Evolutionary conservation across 1,140 invertebrate genomes (phyloP).

Genomic region (roundworm (Caenorhabditis elegans)): DNA sequence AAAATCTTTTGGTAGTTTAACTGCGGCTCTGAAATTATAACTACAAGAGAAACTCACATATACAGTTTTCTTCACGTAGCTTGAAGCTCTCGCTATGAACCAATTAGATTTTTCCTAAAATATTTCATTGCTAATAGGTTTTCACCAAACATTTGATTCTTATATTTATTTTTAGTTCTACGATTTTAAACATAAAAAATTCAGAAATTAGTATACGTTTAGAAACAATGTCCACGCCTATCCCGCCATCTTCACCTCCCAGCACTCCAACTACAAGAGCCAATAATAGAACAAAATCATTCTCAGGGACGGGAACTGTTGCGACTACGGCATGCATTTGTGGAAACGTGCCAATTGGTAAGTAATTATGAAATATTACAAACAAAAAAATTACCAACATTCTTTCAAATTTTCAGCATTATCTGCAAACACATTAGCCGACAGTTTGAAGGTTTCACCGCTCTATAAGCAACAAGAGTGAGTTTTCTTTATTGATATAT

Average conservation of each 20-base stretch:
- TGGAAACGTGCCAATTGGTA: conserved; percentile 2
- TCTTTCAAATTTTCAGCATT: neutral
- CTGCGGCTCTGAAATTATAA: too few species aligned
- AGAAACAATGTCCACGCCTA: neutral
- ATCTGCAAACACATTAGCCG: conserved; percentile 58
- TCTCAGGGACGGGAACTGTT: neutral
- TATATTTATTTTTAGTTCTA: too few species aligned
- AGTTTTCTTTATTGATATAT: conserved; percentile 22
- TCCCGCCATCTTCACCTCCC: neutral
- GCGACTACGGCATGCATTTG: neutral
- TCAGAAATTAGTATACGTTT: too few species aligned
- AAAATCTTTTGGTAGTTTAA: too few species aligned
- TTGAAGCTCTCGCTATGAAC: too few species aligned
- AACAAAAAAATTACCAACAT: neutral
- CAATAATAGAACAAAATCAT: neutral
- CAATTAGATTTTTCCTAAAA: too few species aligned
- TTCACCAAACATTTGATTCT: too few species aligned
- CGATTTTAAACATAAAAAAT: too few species aligned
- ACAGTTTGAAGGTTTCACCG: conserved; percentile 59
- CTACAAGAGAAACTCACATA: too few species aligned
- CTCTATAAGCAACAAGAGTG: conserved; percentile 63
- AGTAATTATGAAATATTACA: neutral
- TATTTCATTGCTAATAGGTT: too few species aligned
- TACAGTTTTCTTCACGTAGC: too few species aligned
- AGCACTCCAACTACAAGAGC: neutral